Evolutionary conservation across 1,140 invertebrate species (phyloP).

Genomic region (Hyposmocoma kahamanoa): DNA sequence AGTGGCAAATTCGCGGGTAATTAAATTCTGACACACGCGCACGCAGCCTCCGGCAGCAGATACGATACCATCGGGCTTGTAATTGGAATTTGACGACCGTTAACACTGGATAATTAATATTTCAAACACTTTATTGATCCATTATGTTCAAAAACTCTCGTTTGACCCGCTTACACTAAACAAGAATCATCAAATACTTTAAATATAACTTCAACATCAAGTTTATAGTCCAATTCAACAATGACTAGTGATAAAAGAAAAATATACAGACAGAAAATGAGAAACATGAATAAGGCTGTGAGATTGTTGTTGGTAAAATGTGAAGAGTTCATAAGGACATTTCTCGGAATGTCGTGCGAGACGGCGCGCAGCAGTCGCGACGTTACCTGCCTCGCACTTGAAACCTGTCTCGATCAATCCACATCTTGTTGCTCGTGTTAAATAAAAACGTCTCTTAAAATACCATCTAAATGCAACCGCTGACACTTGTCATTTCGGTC

Average conservation of each 20-base stretch:
- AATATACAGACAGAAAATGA: neutral
- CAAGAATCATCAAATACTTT: too few species aligned
- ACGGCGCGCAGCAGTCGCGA: slow-evolving; percentile 47
- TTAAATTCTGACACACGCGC: slow-evolving; percentile 45
- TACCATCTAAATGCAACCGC: slow-evolving; percentile 59
- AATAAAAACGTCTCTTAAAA: slow-evolving; percentile 70
- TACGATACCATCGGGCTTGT: slow-evolving; percentile 40
- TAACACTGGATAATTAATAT: slow-evolving; percentile 36
- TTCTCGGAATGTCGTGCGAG: slow-evolving; percentile 57
- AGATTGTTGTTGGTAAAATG: slow-evolving; percentile 38
- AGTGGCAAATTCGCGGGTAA: slow-evolving; percentile 42
- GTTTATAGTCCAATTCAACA: too few species aligned
- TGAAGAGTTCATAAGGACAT: slow-evolving; percentile 54
- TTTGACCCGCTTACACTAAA: too few species aligned
- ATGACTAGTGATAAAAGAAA: neutral
- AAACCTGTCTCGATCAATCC: slow-evolving; percentile 72
- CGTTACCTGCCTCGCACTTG: slow-evolving; percentile 30
- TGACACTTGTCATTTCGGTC: slow-evolving; percentile 69
- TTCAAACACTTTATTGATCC: too few species aligned
- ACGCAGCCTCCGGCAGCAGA: slow-evolving; percentile 16
- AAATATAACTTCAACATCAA: too few species aligned
- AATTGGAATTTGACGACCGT: slow-evolving; percentile 32
- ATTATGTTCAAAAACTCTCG: too few species aligned
- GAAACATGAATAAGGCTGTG: slow-evolving; percentile 17
- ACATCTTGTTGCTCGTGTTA: slow-evolving; percentile 67